phyloP scores from a whole-genome alignment of 2,113 vertebrate species.

The Petromus typicus region DNA sequence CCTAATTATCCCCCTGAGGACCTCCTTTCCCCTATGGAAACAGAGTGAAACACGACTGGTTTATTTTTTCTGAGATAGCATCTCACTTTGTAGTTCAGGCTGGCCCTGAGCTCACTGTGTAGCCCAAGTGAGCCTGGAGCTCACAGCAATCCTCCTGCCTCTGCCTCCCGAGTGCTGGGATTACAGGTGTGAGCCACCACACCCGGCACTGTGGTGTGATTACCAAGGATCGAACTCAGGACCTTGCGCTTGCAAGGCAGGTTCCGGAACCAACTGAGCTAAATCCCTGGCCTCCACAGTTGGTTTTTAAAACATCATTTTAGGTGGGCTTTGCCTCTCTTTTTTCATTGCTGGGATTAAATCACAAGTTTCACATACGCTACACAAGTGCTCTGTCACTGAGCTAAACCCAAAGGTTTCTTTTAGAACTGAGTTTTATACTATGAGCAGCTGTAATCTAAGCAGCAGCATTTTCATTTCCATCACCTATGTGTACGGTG shows the following conservation, averaged over 20 bases:
- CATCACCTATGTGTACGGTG: not conserved
- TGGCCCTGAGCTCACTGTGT: too few species aligned
- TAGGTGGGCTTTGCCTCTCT: not conserved
- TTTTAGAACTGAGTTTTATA: not conserved
- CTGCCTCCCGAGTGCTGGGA: too few species aligned
- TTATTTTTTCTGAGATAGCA: too few species aligned
- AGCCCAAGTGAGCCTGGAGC: too few species aligned
- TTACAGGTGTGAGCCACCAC: too few species aligned
- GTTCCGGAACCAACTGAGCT: too few species aligned
- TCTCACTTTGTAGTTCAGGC: too few species aligned
- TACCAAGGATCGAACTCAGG: too few species aligned
- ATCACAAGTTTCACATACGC: not conserved
- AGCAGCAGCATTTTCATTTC: not conserved
- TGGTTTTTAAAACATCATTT: not conserved
- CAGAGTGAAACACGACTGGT: not conserved
- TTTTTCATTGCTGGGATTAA: not conserved
- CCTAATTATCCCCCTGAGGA: not conserved
- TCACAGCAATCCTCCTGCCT: too few species aligned
- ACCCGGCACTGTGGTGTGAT: too few species aligned
- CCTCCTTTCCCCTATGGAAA: not conserved
- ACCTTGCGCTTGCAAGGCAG: too few species aligned
- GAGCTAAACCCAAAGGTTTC: not conserved
- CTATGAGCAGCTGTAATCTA: not conserved
- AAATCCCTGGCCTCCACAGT: too few species aligned
- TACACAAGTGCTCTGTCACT: not conserved